Evolutionary conservation across 2,113 vertebrate genomes (phyloP), one percentile per base, ranked within the genome.

Genomic region (Prunella fulvescens): DNA sequence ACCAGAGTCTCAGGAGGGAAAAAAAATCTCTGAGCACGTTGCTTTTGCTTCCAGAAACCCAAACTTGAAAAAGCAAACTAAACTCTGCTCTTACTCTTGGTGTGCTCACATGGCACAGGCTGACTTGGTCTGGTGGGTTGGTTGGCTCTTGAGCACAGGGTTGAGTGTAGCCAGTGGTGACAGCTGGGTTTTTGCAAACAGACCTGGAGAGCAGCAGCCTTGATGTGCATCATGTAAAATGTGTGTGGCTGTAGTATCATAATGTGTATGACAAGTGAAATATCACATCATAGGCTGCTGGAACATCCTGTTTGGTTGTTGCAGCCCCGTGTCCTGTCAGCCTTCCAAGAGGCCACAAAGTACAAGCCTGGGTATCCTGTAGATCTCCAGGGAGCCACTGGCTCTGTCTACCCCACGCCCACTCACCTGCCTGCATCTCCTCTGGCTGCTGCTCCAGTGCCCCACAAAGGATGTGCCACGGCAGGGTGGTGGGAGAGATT

Each of bases 11-110:
- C 94, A 60, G 62, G 87, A 88, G 94, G 19, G 25, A 25, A 65
- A 3, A 79, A 87, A 89, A 79, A 79, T 66, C 86, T 86, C 76
- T 1, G 4, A 84, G 35, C 72, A 81, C 61, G 81, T 95, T 94
- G 58, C 86, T 95, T 95, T 95, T 96, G 54, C 76, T 90, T 88
- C 84, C 86, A 95, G 45, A 95, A 93, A 81, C 33, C 9, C 39
- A 11, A 48, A 69, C 64, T 12, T 88, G 54, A 91, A 81, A 95
- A 94, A 88, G 56, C 65, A 90, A 62, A 86, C 37, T 58, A 51
- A 93, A 84, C n/a, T 86, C 47, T 10, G 1, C 48, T 60, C 37
- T 82, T 10, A 1, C 37, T 76, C 26, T 56, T 48, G 57, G 12
- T 4, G 2, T 44, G 35, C 14, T 81, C 5, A 1, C 5, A 1